These are phyloP conservation scores for Pammene aurita DNA, from an alignment of 2,888 invertebrate genomes.

Conservation along the genomic window DNA sequence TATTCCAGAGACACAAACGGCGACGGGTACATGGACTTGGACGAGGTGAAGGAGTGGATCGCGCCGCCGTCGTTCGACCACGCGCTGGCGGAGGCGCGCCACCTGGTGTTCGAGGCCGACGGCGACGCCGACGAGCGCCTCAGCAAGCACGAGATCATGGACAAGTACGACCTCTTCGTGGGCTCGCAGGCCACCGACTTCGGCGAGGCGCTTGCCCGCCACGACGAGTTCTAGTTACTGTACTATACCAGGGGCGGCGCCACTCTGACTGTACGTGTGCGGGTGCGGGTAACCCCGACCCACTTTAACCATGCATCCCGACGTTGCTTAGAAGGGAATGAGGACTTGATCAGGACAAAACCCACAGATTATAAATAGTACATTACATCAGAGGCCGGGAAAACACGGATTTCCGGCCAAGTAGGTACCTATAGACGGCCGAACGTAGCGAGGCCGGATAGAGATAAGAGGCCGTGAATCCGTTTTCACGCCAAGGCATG, in stretches of 20 bases:
- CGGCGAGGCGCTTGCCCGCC: constrained; percentile 96
- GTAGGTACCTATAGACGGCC: too few relatives aligned
- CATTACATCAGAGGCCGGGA: too few relatives aligned
- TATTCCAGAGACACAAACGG: constrained; percentile 89
- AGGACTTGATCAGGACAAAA: too few relatives aligned
- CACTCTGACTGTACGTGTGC: neutral
- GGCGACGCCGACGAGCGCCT: constrained; percentile 94
- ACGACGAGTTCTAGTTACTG: constrained; percentile 98
- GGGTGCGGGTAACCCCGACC: neutral
- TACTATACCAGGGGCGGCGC: too few relatives aligned
- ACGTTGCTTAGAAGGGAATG: too few relatives aligned
- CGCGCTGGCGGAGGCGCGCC: constrained; percentile 97
- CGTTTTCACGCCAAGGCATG: too few relatives aligned
- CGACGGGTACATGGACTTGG: constrained; percentile 94
- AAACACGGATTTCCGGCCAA: too few relatives aligned
- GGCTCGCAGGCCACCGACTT: constrained; percentile 99
- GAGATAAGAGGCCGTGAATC: too few relatives aligned
- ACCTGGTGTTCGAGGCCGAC: constrained; percentile 97
- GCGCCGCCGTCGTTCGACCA: constrained; percentile 98
- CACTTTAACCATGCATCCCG: too few relatives aligned
- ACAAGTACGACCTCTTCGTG: constrained; percentile 98
- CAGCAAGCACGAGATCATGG: constrained; percentile 94
- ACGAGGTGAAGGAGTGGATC: constrained; percentile 97
- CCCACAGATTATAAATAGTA: too few relatives aligned
- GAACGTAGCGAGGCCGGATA: too few relatives aligned